phyloP scores from a whole-genome alignment of 2,888 invertebrate genomes.

The Petrolisthes manimaculis region DNA sequence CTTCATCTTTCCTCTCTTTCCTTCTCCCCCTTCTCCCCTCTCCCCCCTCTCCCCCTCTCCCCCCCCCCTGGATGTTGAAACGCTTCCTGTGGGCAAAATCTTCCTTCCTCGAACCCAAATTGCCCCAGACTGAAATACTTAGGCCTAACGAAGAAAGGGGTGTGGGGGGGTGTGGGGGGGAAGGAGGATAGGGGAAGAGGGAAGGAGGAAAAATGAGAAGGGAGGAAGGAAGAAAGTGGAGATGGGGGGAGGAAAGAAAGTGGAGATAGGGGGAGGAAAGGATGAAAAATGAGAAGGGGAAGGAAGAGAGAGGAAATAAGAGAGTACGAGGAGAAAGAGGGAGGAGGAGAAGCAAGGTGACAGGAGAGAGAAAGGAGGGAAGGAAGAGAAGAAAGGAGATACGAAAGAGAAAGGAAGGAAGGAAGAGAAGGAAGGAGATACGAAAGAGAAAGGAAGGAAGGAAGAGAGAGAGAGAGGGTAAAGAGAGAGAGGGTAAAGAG shows the following conservation, averaged over 20 bases:
- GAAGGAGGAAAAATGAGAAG: neutral
- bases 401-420: neutral
- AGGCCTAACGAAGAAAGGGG: too few species aligned
- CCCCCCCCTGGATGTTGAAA: neutral
- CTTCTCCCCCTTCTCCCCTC: slow-evolving; percentile 9
- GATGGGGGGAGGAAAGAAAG: neutral
- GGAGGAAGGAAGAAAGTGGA: neutral
- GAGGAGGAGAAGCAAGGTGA: neutral
- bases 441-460: neutral
- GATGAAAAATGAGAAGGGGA: neutral
- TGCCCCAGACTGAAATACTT: too few species aligned
- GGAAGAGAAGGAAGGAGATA: neutral
- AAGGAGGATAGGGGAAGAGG: neutral
- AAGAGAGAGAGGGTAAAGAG: neutral
- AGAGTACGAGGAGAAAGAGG: too few species aligned
- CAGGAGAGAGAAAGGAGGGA: neutral
- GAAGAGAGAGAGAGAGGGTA: neutral
- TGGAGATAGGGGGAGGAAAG: neutral
- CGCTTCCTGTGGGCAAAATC: neutral
- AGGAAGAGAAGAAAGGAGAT: slow-evolving; percentile 3
- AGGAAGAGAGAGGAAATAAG: neutral
- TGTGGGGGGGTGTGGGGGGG: neutral
- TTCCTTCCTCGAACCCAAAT: neutral
- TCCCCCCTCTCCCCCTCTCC: neutral
- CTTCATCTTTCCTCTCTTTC: slow-evolving; percentile 26